phyloP scores from a whole-genome alignment of 2,113 vertebrate species.

The Pseudorasbora parva region DNA sequence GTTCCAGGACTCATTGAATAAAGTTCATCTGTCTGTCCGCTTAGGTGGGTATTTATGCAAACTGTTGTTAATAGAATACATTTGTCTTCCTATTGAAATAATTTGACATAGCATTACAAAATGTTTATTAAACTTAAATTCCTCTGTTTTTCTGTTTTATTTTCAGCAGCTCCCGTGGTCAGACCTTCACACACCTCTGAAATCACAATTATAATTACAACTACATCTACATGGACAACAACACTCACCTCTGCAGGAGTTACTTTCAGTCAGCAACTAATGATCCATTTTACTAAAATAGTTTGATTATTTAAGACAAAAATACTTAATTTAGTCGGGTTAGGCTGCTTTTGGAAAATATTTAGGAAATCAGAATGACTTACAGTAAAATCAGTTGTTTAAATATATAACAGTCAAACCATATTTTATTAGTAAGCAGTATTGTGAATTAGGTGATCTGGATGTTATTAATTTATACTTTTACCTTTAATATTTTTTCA shows the following conservation, averaged over 20 bases:
- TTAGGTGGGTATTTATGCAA: constrained; percentile 41
- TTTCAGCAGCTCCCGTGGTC: background rate
- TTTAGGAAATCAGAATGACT: background rate
- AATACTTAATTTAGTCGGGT: background rate
- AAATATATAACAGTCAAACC: no score
- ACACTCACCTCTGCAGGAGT: background rate
- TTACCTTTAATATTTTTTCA: no score
- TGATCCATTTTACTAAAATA: background rate
- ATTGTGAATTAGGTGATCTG: no score
- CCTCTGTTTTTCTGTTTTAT: background rate
- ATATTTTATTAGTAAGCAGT: no score
- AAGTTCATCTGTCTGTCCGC: constrained; percentile 43
- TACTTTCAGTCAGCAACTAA: background rate
- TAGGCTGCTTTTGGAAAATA: background rate
- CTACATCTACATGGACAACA: background rate
- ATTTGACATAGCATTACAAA: background rate
- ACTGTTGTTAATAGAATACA: background rate
- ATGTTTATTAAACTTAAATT: background rate
- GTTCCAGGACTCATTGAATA: background rate
- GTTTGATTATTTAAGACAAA: background rate
- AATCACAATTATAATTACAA: background rate
- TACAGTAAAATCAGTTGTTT: no score
- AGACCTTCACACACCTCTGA: background rate
- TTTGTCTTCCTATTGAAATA: background rate
- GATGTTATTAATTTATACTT: no score